phyloP scores from a whole-genome alignment of 2,113 vertebrate species.

The Isichthys henryi region DNA sequence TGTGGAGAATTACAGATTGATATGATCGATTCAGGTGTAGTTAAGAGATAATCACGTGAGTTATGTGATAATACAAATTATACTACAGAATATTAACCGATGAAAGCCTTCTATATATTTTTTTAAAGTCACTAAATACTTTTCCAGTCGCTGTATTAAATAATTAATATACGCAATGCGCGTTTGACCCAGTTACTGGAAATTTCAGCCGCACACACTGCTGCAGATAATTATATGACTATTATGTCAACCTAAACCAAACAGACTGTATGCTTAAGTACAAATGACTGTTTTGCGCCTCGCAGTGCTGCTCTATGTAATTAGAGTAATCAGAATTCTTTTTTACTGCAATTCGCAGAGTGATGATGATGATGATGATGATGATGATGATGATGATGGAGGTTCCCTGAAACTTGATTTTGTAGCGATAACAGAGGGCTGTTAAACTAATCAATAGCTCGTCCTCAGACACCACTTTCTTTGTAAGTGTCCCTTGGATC shows the following conservation, averaged over 20 bases:
- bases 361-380: constrained; percentile 30
- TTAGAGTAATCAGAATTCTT: neutral
- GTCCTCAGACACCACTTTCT: constrained; percentile 41
- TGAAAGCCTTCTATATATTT: neutral
- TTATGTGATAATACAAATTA: neutral
- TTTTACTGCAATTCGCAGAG: neutral
- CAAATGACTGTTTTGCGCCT: neutral
- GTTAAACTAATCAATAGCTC: constrained; percentile 37
- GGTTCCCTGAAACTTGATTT: constrained; percentile 21
- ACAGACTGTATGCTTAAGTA: neutral
- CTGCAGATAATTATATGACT: neutral
- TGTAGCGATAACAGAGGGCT: constrained; percentile 27
- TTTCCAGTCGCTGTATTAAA: neutral
- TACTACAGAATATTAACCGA: neutral
- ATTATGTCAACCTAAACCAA: neutral
- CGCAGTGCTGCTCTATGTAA: neutral
- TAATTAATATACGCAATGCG: neutral
- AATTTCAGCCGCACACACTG: neutral
- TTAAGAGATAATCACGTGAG: neutral
- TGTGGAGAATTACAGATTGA: neutral
- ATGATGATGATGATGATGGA: constrained; percentile 30
- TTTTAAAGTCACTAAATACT: neutral
- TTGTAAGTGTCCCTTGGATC: constrained; percentile 33
- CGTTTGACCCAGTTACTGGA: neutral
- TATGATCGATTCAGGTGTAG: neutral